These are phyloP conservation scores for Oreohelix idahoensis DNA, from an alignment of 1,140 invertebrate genomes.

Conservation along the genomic window DNA sequence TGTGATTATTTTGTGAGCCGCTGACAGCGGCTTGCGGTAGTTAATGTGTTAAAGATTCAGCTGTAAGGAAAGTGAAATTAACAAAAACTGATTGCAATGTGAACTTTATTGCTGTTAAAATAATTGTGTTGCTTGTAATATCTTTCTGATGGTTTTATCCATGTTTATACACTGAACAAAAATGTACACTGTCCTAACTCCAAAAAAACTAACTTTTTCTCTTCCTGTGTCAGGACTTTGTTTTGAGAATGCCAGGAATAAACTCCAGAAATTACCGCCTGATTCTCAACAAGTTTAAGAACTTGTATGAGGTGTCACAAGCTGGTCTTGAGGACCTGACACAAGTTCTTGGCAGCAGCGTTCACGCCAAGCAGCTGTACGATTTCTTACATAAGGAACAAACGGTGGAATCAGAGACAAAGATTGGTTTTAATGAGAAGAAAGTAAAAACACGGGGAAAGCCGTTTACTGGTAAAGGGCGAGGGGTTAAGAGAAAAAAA, in stretches of 20 bases:
- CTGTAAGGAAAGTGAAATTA: too few relatives aligned
- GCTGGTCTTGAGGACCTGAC: constrained; percentile 77
- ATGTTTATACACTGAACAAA: too few relatives aligned
- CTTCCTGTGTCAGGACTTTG: constrained; percentile 80
- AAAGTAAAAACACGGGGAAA: constrained; percentile 2
- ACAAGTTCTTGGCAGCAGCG: constrained; percentile 78
- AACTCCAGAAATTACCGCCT: constrained; percentile 87
- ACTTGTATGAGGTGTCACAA: constrained; percentile 79
- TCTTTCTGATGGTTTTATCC: too few relatives aligned
- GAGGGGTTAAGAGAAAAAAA: constrained; percentile 24
- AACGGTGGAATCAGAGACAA: not conserved
- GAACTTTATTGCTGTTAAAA: too few relatives aligned
- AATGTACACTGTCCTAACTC: too few relatives aligned
- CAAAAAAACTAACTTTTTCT: too few relatives aligned
- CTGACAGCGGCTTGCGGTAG: too few relatives aligned
- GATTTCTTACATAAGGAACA: constrained; percentile 71
- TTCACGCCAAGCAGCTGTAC: constrained; percentile 71
- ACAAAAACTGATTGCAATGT: too few relatives aligned
- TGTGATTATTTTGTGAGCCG: too few relatives aligned
- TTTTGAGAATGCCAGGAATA: constrained; percentile 91
- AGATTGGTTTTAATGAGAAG: not conserved
- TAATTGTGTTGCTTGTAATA: too few relatives aligned
- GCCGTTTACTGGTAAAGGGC: too few relatives aligned
- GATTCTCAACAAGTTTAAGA: constrained; percentile 82
- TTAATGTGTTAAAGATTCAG: too few relatives aligned